Evolutionary conservation across 2,888 invertebrate species (phyloP), one percentile per base, ranked within the genome.

Genomic region (Antitype chi): DNA sequence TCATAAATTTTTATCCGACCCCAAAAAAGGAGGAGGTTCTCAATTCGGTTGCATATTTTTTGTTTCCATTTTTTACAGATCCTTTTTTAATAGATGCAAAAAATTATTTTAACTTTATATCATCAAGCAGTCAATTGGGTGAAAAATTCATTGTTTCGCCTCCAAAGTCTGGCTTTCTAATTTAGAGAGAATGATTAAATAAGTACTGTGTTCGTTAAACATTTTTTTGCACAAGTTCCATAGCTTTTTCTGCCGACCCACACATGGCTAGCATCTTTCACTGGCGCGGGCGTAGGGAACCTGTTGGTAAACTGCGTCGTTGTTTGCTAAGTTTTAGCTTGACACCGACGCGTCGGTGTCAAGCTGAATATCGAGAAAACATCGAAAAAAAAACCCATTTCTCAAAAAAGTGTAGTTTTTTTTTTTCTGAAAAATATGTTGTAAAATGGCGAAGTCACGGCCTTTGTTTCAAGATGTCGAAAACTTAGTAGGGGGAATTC

Each of bases 241-340:
- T 77, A 59, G 64, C 75, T 79, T 60, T 75, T 59, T 69, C 59
- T 53, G 49, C 17, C 25, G 11, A 43, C 47, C 23, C 28, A 66
- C 76, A 78, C 69, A 74, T 81, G 78, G 78, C 63, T 43, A 28
- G 52, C 77, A 62, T 86, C 76, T 81, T 80, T 79, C 59, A 38
- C 49, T 32, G 43, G 53, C 43, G 53, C 43, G 43, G 43, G 43
- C 60, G 23, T 76, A 59, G 62, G 69, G 25, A 57, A 84, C 84
- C 70, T 83, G 85, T 85, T 87, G 82, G 20, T 52, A 47, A 43
- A 53, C 53, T 49, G 52, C 11, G 32, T 38, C 20, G 55, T n/a
- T n/a, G n/a, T n/a, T n/a, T n/a, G n/a, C n/a, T n/a, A n/a, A n/a
- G n/a, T n/a, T n/a, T n/a, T n/a, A n/a, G n/a, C n/a, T n/a, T n/a